Base-by-base conservation (phyloP, 2,888 invertebrate genomes). In the Pollenia amentaria region DNA sequence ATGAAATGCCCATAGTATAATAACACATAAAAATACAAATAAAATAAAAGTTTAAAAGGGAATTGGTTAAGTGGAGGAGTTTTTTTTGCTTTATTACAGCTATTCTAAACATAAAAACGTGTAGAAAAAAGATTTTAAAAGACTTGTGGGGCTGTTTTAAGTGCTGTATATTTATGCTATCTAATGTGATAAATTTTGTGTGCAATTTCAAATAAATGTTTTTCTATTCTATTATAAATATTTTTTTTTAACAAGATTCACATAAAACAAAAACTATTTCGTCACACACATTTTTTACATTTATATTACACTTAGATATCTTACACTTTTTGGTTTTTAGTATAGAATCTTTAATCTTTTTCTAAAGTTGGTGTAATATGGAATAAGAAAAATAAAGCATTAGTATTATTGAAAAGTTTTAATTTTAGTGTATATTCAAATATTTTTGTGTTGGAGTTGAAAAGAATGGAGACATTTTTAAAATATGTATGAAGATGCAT, bases 281-380 rank as follows among this genome's bases (percentile, higher is more conserved):
- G 8, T n/a, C 1, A 69, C 84, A 72, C 65, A 80, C 55, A 72
- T 42, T 78, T 44, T 69, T 40, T 46, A 87, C 79, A 87, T 72
- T 70, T 78, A 83, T 65, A 67, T 79, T 90, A 89, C 89, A 90
- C 89, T 88, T 87, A 88, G 84, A 90, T 89, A 91, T 91, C 92
- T 92, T 92, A 92, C 92, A 92, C 92, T 92, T 92, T 91, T 93
- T 92, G 91, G 91, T 90, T 90, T 89, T 77, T 90, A 92, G 89
- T 90, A 89, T 88, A 89, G 89, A 90, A 88, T 92, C 92, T 92
- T 91, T 92, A 88, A 91, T 92, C 91, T 91, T 92, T 91, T 90
- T 92, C 92, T 92, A 90, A 81, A 82, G 42, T 62, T 42, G 60
- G 51, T 79, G 57, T 64, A 67, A 84, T 62, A 86, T 69, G 46